phyloP scores from a whole-genome alignment of 2,113 vertebrate species.

The Dendropsophus ebraccatus region DNA sequence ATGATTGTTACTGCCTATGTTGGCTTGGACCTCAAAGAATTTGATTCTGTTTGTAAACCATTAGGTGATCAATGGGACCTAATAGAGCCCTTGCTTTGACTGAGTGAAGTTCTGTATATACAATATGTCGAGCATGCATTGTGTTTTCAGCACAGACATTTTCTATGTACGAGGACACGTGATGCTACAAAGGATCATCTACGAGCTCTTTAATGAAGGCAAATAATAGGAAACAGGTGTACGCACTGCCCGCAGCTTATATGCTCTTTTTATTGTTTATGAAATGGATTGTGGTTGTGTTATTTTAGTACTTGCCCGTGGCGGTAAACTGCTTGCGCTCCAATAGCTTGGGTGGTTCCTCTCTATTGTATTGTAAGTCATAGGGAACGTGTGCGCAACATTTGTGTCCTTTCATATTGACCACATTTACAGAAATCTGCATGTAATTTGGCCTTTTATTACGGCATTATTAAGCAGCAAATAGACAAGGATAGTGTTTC shows the following conservation, averaged over 20 bases:
- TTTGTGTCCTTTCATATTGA: slow-evolving; percentile 42
- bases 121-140: background rate
- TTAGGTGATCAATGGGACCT: background rate
- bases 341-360: background rate
- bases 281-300: slow-evolving; percentile 32
- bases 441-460: slow-evolving; percentile 20
- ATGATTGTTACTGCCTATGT: background rate
- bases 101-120: background rate
- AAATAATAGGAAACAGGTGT: slow-evolving; percentile 21
- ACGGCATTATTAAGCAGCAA: background rate
- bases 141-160: slow-evolving; percentile 7
- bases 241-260: background rate
- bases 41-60: background rate
- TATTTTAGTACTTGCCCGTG: slow-evolving; percentile 33
- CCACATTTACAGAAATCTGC: slow-evolving; percentile 30
- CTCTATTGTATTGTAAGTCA: slow-evolving; percentile 1
- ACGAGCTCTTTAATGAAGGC: background rate
- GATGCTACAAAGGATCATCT: slow-evolving; percentile 10
- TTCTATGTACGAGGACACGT: slow-evolving; percentile 8
- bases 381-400: slow-evolving; percentile 17
- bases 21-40: background rate
- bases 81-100: background rate
- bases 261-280: slow-evolving; percentile 11
- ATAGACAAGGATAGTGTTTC: slow-evolving; percentile 13
- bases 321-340: background rate